Percentiles rank a stretch among this genome's conserved stretches.
Evolutionary conservation across 2,797 vertebrate species (phyloP).

Genomic region (Brachyalestes nurse): DNA sequence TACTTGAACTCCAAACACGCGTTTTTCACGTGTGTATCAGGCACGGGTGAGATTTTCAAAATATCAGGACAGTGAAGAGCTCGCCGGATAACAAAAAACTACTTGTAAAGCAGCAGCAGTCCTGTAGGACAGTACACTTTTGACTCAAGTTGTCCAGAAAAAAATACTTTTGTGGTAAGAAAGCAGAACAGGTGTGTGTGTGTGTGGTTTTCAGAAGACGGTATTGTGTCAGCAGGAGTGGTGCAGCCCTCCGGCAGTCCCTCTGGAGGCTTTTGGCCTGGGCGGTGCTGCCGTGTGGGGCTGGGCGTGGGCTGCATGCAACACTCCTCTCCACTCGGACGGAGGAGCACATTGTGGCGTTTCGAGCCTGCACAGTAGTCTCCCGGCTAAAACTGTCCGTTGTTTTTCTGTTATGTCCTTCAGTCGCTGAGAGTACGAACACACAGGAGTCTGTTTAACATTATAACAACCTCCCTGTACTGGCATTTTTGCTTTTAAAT

Average conservation of each 20-base stretch:
- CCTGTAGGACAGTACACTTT: no score
- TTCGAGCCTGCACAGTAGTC: slow-evolving; percentile 39
- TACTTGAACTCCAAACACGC: neutral
- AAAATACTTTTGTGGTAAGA: no score
- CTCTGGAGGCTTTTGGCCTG: slow-evolving; percentile 48
- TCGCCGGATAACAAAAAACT: no score
- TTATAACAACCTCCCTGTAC: neutral
- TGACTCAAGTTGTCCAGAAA: no score
- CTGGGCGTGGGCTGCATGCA: slow-evolving; percentile 79
- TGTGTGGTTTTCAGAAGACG: no score
- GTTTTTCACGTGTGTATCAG: neutral
- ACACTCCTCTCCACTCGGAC: slow-evolving; percentile 63
- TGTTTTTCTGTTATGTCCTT: neutral
- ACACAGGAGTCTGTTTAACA: neutral
- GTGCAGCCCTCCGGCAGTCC: neutral
- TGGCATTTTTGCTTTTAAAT: slow-evolving; percentile 35
- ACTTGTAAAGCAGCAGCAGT: no score
- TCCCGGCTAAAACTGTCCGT: no score
- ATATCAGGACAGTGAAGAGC: no score
- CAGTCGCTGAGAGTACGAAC: neutral
- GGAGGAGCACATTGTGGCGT: slow-evolving; percentile 75
- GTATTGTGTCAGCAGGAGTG: no score
- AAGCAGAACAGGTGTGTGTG: no score
- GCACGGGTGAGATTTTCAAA: neutral
- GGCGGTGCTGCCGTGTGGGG: slow-evolving; percentile 72